These are phyloP conservation scores for Montifringilla adamsi DNA, from an alignment of 2,113 vertebrate genomes.

Conservation along the genomic window DNA sequence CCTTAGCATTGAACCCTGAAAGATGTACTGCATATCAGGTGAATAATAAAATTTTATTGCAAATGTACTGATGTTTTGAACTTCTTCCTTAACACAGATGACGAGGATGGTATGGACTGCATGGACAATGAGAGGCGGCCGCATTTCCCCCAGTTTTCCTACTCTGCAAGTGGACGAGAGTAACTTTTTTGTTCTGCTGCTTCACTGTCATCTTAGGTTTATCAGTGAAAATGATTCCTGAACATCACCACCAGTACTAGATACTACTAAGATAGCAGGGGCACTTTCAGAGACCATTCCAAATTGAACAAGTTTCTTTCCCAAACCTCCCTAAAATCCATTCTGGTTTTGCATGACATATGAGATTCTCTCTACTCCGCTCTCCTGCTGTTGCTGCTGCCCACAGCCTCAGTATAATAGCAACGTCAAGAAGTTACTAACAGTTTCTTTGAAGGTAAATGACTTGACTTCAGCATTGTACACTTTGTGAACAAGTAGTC, in stretches of 20 bases:
- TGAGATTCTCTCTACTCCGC: constrained; percentile 61
- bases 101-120: constrained; percentile 97
- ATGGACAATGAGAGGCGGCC: constrained; percentile 94
- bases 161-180: constrained; percentile 96
- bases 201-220: constrained; percentile 75
- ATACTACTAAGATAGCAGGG: constrained; percentile 65
- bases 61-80: not conserved
- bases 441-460: constrained; percentile 63
- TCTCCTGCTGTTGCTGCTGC: constrained; percentile 76
- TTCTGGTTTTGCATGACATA: constrained; percentile 80
- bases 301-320: constrained; percentile 59
- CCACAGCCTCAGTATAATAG: constrained; percentile 69
- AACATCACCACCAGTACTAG: constrained; percentile 73
- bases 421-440: constrained; percentile 70
- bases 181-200: constrained; percentile 76
- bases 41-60: not conserved
- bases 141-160: constrained; percentile 98
- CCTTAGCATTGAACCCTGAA: not conserved
- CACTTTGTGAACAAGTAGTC: constrained; percentile 58
- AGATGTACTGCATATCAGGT: not conserved
- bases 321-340: constrained; percentile 31
- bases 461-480: constrained; percentile 55
- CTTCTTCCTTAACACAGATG: constrained; percentile 76
- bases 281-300: constrained; percentile 71
- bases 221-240: constrained; percentile 79